Conservation (phyloP, 2,888 invertebrate species). For the Alviniconcha strummeri region DNA sequence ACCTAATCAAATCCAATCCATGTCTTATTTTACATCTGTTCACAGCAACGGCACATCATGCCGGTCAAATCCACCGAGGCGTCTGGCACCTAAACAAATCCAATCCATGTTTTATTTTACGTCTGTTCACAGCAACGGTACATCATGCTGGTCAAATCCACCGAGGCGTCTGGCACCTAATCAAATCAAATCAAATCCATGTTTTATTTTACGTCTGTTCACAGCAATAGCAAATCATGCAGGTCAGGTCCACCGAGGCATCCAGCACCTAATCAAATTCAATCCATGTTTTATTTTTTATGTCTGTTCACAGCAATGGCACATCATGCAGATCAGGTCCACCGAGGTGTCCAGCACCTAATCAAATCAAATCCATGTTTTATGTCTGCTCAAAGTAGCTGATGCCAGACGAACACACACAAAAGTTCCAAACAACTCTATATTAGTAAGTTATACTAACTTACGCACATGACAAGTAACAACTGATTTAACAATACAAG, state of each 20-base stretch:
- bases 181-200: too few relatives aligned
- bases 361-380: too few relatives aligned
- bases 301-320: too few relatives aligned
- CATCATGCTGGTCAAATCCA: constrained; percentile 86
- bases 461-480: too few relatives aligned
- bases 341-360: constrained; percentile 90
- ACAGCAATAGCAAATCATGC: constrained; percentile 81
- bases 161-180: constrained; percentile 85
- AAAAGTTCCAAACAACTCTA: background rate
- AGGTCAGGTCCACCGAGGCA: constrained; percentile 87
- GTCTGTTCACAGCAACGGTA: constrained; percentile 72
- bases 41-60: constrained; percentile 78
- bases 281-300: too few relatives aligned
- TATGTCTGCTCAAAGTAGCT: too few relatives aligned
- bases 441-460: background rate
- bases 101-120: too few relatives aligned
- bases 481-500: too few relatives aligned
- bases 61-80: constrained; percentile 89
- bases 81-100: constrained; percentile 79
- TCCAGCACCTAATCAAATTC: constrained; percentile 87
- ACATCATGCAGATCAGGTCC: constrained; percentile 85
- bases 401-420: constrained; percentile 85
- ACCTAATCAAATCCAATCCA: constrained; percentile 69
- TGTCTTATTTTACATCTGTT: too few relatives aligned
- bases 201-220: too few relatives aligned